Percentiles rank a stretch among this genome's conserved stretches.
Conservation (phyloP, 2,888 invertebrate genomes). For the Patella pellucida region DNA sequence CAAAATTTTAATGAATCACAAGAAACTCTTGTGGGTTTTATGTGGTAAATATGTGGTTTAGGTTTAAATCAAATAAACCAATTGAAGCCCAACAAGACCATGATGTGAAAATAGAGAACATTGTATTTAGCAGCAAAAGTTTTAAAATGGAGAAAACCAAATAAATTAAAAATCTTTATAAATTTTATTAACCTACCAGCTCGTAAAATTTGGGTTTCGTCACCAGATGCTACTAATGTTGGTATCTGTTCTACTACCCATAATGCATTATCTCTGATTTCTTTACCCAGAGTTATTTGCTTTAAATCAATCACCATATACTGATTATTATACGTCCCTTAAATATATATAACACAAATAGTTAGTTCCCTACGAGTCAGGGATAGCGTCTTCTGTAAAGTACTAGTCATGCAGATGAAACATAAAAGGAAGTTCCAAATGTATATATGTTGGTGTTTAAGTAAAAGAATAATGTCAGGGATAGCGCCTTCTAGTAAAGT, state of each 20-base stretch:
- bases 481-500: too few relatives aligned
- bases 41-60: too few relatives aligned
- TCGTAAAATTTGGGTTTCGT: conserved; percentile 61
- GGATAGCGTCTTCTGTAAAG: too few relatives aligned
- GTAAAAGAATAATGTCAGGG: too few relatives aligned
- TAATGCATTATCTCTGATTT: conserved; percentile 59
- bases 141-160: too few relatives aligned
- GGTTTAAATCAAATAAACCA: background rate
- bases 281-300: conserved; percentile 48
- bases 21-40: too few relatives aligned
- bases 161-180: background rate
- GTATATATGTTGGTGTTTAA: too few relatives aligned
- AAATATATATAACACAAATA: conserved; percentile 10
- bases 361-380: too few relatives aligned
- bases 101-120: background rate
- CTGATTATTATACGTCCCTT: conserved; percentile 71
- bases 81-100: background rate
- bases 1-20: too few relatives aligned
- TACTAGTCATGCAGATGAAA: too few relatives aligned
- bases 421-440: too few relatives aligned
- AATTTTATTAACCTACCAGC: conserved; percentile 45
- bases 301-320: conserved; percentile 70
- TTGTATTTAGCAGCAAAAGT: too few relatives aligned
- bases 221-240: conserved; percentile 58
- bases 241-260: conserved; percentile 70